Base-by-base conservation (phyloP, 2,888 invertebrate species). In the Dryadula phaetusa region DNA sequence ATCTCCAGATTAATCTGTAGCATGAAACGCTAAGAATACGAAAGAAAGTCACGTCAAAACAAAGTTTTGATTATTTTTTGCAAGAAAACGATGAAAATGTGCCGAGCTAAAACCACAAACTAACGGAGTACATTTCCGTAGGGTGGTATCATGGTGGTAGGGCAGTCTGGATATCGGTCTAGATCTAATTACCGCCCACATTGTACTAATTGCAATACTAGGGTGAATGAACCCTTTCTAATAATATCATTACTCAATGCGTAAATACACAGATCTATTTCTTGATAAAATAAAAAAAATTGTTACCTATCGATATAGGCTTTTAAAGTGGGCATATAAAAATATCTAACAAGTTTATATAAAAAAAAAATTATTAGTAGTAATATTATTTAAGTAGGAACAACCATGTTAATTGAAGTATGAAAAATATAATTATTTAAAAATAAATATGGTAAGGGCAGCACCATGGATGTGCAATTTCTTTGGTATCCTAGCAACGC, bases 171-270 rank as follows among this genome's bases (percentile, higher is more conserved):
- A 83, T 88, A 90, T 90, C 88, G 79, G 80, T 67, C 79, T 80
- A 81, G 82, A 90, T 91, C 90, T 90, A 88, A 87, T 89, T 88
- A 84, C 80, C 80, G 71, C 77, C 78, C 72, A 75, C 66, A 66
- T 73, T 67, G 71, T 73, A 76, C 72, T 74, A 79, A 77, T 77
- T 82, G 80, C 79, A 81, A 76, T 76, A 66, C 49, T 67, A 73
- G 78, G 81, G 81, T 81, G 77, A 82, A 84, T 82, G 82, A 81
- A 79, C 80, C 52, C 63, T 63, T 20, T 42, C 47, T 47, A 37
- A 34, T 22, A 49, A 46, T 34, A 49, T n/a, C n/a, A 47, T 37
- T 16, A 12, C 22, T n/a, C 6, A 18, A n/a, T 46, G 49, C 49
- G 49, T 52, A 25, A 28, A 16, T 52, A 52, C 8, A 28, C 4